Evolutionary conservation across 2,888 invertebrate genomes (phyloP).

Genomic region (Volucella inanis): DNA sequence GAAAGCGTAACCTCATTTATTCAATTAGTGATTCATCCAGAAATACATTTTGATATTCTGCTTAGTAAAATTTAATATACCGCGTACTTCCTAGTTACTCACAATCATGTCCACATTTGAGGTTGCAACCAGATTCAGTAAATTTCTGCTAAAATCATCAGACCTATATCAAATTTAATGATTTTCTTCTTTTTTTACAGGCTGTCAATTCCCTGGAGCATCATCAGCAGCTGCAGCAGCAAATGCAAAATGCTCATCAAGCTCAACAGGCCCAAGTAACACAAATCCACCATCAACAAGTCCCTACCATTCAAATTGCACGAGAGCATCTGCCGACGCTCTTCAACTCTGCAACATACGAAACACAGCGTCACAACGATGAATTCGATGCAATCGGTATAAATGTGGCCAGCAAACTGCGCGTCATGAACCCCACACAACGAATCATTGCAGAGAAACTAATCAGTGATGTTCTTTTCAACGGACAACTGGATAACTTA

Average conservation of each 20-base stretch:
- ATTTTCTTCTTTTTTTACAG: constrained; percentile 65
- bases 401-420: constrained; percentile 82
- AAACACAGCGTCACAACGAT: constrained; percentile 79
- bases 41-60: too few species aligned
- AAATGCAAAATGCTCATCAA: constrained; percentile 79
- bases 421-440: constrained; percentile 81
- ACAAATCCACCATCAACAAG: constrained; percentile 78
- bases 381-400: constrained; percentile 82
- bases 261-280: constrained; percentile 77
- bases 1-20: too few species aligned
- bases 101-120: too few species aligned
- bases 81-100: too few species aligned
- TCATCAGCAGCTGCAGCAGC: constrained; percentile 80
- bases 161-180: background rate
- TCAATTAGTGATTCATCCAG: too few species aligned
- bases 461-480: constrained; percentile 82
- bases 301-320: constrained; percentile 82
- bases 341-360: constrained; percentile 79
- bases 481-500: constrained; percentile 81
- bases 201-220: constrained; percentile 82
- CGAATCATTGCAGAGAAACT: constrained; percentile 82
- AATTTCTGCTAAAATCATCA: too few species aligned
- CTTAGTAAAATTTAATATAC: too few species aligned
- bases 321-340: constrained; percentile 81
- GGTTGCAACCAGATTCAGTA: too few species aligned